Evolutionary conservation across 1,140 invertebrate genomes (phyloP).

Genomic region (Drosophila mayri): DNA sequence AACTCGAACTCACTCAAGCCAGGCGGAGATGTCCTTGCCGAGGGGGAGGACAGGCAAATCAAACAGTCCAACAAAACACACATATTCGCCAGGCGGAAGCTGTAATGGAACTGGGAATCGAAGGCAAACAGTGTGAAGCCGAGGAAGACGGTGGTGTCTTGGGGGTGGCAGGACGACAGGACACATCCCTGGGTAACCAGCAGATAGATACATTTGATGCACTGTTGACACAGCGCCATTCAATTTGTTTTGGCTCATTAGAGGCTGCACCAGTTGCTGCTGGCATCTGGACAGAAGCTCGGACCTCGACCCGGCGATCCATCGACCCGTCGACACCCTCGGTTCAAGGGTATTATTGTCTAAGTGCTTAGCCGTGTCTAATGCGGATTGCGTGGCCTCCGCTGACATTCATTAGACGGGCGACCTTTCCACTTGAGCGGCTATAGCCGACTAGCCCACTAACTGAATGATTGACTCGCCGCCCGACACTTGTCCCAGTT

Average conservation of each 20-base stretch:
- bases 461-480: slow-evolving; percentile 33
- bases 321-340: slow-evolving; percentile 26
- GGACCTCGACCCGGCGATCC: slow-evolving; percentile 30
- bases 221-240: slow-evolving; percentile 73
- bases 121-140: slow-evolving; percentile 54
- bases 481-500: slow-evolving; percentile 44
- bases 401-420: slow-evolving; percentile 72
- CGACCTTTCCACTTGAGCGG: slow-evolving; percentile 45
- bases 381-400: slow-evolving; percentile 66
- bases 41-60: slow-evolving; percentile 54
- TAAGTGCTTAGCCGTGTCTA: slow-evolving; percentile 81
- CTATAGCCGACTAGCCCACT: slow-evolving; percentile 42
- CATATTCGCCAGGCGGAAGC: slow-evolving; percentile 55
- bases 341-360: slow-evolving; percentile 62
- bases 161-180: slow-evolving; percentile 7
- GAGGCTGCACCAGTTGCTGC: slow-evolving; percentile 56
- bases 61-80: slow-evolving; percentile 69
- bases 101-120: slow-evolving; percentile 49
- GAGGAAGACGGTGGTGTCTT: slow-evolving; percentile 6
- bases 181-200: slow-evolving; percentile 31
- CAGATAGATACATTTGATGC: slow-evolving; percentile 68
- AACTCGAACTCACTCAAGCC: slow-evolving; percentile 30
- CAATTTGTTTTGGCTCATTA: slow-evolving; percentile 81
- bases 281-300: slow-evolving; percentile 9
- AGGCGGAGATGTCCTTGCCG: slow-evolving; percentile 24